These are phyloP conservation scores for Patella pellucida DNA, from an alignment of 2,888 invertebrate species.

Conservation along the genomic window DNA sequence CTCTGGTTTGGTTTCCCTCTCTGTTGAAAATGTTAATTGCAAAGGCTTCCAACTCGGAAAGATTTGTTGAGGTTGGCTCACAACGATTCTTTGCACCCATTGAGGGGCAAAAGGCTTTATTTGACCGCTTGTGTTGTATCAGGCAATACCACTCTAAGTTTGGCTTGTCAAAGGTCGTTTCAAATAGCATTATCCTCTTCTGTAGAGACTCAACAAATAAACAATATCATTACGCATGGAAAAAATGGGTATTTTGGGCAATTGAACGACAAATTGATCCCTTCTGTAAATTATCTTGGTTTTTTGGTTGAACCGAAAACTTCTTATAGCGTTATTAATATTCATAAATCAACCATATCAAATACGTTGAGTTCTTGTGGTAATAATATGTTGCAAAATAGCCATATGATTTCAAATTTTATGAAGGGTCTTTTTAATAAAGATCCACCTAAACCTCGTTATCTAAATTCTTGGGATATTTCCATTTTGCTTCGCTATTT, in stretches of 20 bases:
- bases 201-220: conserved; percentile 10
- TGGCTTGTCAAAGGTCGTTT: conserved; percentile 29
- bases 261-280: conserved; percentile 25
- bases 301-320: neutral
- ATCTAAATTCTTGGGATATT: conserved; percentile 35
- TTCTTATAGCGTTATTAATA: neutral
- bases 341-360: conserved; percentile 27
- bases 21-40: conserved; percentile 4
- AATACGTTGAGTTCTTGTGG: conserved; percentile 25
- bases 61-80: conserved; percentile 26
- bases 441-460: conserved; percentile 31
- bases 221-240: conserved; percentile 30
- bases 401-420: conserved; percentile 20
- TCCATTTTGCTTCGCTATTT: conserved; percentile 26
- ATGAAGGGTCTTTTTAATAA: conserved; percentile 32
- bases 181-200: conserved; percentile 13
- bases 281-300: conserved; percentile 18
- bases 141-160: conserved; percentile 25
- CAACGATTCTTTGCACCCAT: conserved; percentile 26
- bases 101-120: conserved; percentile 17
- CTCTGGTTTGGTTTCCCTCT: neutral
- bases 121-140: conserved; percentile 28
- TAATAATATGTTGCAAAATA: neutral
- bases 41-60: conserved; percentile 29
- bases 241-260: conserved; percentile 32